Base-by-base conservation (phyloP, 2,797 vertebrate genomes). In the Melanotaenia boesemani region DNA sequence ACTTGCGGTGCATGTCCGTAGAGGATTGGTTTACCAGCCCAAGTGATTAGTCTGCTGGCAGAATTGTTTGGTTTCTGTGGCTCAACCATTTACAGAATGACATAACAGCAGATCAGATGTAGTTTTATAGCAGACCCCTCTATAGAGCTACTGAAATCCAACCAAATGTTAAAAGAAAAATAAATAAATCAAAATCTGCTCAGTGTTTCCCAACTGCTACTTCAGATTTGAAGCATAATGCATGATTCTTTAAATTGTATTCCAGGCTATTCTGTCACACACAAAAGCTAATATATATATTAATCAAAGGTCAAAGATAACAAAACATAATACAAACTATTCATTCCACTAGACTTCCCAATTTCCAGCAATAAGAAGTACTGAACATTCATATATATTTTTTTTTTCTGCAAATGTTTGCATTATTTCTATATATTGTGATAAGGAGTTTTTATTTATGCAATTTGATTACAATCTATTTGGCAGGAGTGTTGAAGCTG, bases 1-100 rank as follows among this genome's bases (percentile, higher is more conserved):
- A 94, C 89, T 94, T 92, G 93, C 82, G 93, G 92, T 93, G 89
- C 90, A 85, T 86, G 91, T 92, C 93, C 88, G 50, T 67, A 67
- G 90, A 93, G 93, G 91, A 94, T 93, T 92, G 91, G 89, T 91
- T 94, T 93, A 92, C 92, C 87, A 89, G 89, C 88, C 86, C 90
- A 75, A 89, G 91, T 88, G 91, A 94, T 94, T 91, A 92, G 91
- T 91, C 89, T 92, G 88, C 85, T 89, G 88, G 86, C 89, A 87
- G 86, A 89, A 90, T 80, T 86, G 90, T 92, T 92, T 91, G 90
- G 90, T 91, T 92, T 93, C 79, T 91, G 91, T 88, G 93, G 88
- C 89, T 92, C 89, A 82, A 84, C 81, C 78, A 85, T 91, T 93
- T 90, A 90, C 91, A 90, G 90, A 88, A 88, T 92, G 90, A 93